These are phyloP conservation scores for Lophura nycthemera DNA, from an alignment of 2,113 vertebrate species.

Conservation along the genomic window DNA sequence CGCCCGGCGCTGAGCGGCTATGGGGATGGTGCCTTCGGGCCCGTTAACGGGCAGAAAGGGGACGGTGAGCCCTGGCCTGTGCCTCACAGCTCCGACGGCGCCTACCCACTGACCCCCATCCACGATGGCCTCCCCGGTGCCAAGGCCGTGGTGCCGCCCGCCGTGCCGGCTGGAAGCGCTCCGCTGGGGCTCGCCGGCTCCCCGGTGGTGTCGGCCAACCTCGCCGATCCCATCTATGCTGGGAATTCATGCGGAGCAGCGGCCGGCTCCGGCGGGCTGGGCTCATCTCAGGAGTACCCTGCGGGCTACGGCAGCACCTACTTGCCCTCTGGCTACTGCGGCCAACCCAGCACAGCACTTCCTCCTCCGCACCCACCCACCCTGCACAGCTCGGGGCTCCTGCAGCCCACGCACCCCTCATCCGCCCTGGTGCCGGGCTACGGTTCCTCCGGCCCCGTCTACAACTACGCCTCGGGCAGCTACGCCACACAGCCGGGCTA, in stretches of 20 bases:
- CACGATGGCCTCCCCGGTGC: constrained; percentile 85
- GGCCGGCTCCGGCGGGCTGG: constrained; percentile 63
- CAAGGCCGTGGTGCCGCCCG: constrained; percentile 70
- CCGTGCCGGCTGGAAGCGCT: constrained; percentile 62
- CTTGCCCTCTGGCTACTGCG: constrained; percentile 90
- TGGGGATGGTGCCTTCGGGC: constrained; percentile 84
- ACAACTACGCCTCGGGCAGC: constrained; percentile 86
- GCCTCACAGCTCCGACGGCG: constrained; percentile 80
- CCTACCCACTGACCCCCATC: constrained; percentile 84
- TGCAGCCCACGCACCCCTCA: constrained; percentile 69
- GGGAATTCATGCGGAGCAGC: constrained; percentile 75
- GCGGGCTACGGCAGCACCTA: constrained; percentile 89
- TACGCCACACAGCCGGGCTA: constrained; percentile 84
- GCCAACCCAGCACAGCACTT: constrained; percentile 84
- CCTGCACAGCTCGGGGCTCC: constrained; percentile 74
- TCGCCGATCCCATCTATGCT: constrained; percentile 89
- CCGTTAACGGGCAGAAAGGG: constrained; percentile 86
- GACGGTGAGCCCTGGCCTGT: constrained; percentile 91
- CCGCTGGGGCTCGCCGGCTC: constrained; percentile 77
- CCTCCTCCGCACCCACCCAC: constrained; percentile 79
- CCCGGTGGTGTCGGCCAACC: constrained; percentile 82
- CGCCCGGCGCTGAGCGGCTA: constrained; percentile 81
- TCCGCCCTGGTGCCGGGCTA: constrained; percentile 87
- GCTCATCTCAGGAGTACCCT: constrained; percentile 87
- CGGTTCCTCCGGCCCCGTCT: constrained; percentile 85